phyloP scores from a whole-genome alignment of 2,888 invertebrate species.

The Hemaris fuciformis region DNA sequence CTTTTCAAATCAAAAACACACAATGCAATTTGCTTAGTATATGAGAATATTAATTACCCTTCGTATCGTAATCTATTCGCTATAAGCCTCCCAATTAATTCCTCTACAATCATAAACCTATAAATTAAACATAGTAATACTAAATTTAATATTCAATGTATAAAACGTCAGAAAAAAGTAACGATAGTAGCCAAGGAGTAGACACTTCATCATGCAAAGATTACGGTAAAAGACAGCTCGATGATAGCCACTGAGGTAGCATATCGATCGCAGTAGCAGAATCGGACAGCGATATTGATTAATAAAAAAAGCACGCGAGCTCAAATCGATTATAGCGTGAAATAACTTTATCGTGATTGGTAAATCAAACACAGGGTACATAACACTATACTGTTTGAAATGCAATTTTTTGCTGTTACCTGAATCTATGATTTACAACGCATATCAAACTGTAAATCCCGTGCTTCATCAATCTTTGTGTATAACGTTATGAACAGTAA shows the following conservation, averaged over 20 bases:
- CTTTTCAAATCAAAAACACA: too few species aligned
- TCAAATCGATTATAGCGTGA: not conserved
- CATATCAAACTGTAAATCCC: not conserved
- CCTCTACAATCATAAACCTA: too few species aligned
- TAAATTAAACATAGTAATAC: too few species aligned
- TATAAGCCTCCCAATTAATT: too few species aligned
- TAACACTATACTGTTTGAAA: not conserved
- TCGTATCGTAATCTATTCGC: too few species aligned
- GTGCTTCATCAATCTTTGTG: not conserved
- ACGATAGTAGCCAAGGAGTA: not conserved
- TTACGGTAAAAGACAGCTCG: not conserved
- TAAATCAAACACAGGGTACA: not conserved
- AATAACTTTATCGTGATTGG: constrained; percentile 1
- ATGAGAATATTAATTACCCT: too few species aligned
- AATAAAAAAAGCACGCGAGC: not conserved
- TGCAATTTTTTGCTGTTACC: constrained; percentile 1
- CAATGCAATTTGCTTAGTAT: too few species aligned
- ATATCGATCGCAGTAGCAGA: not conserved
- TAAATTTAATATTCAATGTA: not conserved
- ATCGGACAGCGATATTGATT: not conserved
- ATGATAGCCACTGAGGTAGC: not conserved
- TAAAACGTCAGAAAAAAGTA: not conserved
- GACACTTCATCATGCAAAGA: not conserved
- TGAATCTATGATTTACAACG: not conserved
- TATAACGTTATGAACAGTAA: not conserved